These are phyloP conservation scores for Spisula subtruncata DNA, from an alignment of 2,888 invertebrate genomes.

Conservation along the genomic window DNA sequence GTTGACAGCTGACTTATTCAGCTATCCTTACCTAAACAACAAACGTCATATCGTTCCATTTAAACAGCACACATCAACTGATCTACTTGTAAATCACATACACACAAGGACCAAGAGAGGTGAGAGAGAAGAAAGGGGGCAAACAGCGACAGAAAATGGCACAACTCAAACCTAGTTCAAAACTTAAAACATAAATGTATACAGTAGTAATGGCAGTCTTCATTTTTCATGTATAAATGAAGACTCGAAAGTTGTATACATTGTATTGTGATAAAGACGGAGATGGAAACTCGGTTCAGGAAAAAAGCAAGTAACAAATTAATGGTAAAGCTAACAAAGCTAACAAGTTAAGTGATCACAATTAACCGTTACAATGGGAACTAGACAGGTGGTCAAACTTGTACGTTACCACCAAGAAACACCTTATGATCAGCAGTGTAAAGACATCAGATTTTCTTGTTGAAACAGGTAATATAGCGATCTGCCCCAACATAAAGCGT, in stretches of 20 bases:
- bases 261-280: background rate
- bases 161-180: background rate
- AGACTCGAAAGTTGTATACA: conserved; percentile 12
- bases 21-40: background rate
- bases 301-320: background rate
- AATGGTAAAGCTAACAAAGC: background rate
- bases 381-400: background rate
- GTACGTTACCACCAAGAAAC: background rate
- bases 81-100: background rate
- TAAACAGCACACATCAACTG: conserved; percentile 8
- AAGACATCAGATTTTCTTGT: background rate
- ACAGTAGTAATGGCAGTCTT: background rate
- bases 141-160: background rate
- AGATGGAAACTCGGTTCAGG: background rate
- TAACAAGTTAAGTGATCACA: background rate
- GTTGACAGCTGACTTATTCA: background rate
- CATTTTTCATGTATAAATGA: background rate
- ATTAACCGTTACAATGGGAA: background rate
- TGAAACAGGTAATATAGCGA: background rate
- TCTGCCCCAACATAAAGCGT: background rate
- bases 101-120: background rate
- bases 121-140: background rate
- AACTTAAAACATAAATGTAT: conserved; percentile 13
- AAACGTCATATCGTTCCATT: background rate
- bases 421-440: background rate